Evolutionary conservation across 2,888 invertebrate genomes (phyloP).

Genomic region (Netelia melanura): DNA sequence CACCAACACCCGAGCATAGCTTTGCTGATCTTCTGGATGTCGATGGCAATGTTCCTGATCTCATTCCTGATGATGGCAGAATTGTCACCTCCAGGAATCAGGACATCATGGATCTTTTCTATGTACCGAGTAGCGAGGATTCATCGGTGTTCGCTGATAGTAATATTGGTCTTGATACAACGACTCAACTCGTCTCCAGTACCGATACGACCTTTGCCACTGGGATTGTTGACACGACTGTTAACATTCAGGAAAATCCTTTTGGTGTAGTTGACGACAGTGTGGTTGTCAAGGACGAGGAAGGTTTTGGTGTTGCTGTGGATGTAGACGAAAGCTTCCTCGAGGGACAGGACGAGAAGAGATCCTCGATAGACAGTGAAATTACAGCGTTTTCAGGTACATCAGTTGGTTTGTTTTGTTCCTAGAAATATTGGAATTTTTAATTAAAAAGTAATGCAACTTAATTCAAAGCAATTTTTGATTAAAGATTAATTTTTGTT

Average conservation of each 20-base stretch:
- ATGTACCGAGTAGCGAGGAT: conserved; percentile 77
- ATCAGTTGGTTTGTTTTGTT: background rate
- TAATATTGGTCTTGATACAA: conserved; percentile 65
- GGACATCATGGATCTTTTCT: conserved; percentile 82
- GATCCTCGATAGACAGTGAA: conserved; percentile 70
- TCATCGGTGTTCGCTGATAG: conserved; percentile 74
- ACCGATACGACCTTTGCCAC: conserved; percentile 64
- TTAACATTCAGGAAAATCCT: conserved; percentile 76
- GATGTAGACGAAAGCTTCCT: conserved; percentile 57
- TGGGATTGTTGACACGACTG: conserved; percentile 67
- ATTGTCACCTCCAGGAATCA: conserved; percentile 69
- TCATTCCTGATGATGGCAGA: conserved; percentile 81
- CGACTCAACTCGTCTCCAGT: conserved; percentile 67
- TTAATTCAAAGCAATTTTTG: no score
- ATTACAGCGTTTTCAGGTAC: conserved; percentile 66
- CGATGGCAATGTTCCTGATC: conserved; percentile 82
- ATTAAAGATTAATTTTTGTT: background rate
- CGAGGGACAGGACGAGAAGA: conserved; percentile 71
- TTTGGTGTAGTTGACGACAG: conserved; percentile 70
- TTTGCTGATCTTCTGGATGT: conserved; percentile 89
- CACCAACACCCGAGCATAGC: conserved; percentile 91
- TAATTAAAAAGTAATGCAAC: no score
- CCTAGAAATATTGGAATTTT: background rate
- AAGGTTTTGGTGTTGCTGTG: conserved; percentile 44
- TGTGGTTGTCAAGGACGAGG: conserved; percentile 22